phyloP scores from a whole-genome alignment of 2,113 vertebrate genomes.

The Neolamprologus toae region DNA sequence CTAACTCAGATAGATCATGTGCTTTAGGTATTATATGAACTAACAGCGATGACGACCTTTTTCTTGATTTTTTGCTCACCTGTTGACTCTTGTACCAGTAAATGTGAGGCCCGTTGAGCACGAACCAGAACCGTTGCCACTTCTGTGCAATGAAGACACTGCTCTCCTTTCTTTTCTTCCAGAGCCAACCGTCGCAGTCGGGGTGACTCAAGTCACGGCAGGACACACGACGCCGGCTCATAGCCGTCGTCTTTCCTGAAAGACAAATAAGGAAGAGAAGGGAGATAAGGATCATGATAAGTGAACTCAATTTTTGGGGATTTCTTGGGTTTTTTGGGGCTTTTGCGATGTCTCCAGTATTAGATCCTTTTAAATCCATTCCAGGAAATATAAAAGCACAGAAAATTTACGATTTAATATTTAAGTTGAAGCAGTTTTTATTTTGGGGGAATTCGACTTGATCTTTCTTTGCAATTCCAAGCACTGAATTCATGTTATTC shows the following conservation, averaged over 20 bases:
- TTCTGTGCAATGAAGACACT: slow-evolving; percentile 87
- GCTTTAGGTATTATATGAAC: not conserved
- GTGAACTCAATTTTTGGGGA: not conserved
- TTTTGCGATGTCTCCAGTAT: not conserved
- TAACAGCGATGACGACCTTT: not conserved
- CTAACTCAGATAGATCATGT: not conserved
- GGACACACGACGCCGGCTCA: slow-evolving; percentile 89
- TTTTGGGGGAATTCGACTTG: not conserved
- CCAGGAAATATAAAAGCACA: not conserved
- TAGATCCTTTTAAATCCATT: not conserved
- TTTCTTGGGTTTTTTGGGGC: fast-evolving
- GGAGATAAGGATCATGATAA: not conserved
- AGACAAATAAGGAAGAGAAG: not conserved
- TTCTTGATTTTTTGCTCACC: slow-evolving; percentile 46
- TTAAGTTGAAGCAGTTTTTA: not conserved
- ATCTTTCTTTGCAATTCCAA: not conserved
- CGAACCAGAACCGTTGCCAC: slow-evolving; percentile 94
- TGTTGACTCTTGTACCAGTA: slow-evolving; percentile 90
- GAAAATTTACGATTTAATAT: not conserved
- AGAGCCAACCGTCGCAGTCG: slow-evolving; percentile 92
- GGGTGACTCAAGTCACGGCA: slow-evolving; percentile 84
- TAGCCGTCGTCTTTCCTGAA: slow-evolving; percentile 53
- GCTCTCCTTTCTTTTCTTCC: slow-evolving; percentile 84
- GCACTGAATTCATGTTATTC: not conserved
- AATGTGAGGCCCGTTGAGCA: slow-evolving; percentile 83